phyloP scores from a whole-genome alignment of 2,113 vertebrate genomes.

The Pelusios castaneus region DNA sequence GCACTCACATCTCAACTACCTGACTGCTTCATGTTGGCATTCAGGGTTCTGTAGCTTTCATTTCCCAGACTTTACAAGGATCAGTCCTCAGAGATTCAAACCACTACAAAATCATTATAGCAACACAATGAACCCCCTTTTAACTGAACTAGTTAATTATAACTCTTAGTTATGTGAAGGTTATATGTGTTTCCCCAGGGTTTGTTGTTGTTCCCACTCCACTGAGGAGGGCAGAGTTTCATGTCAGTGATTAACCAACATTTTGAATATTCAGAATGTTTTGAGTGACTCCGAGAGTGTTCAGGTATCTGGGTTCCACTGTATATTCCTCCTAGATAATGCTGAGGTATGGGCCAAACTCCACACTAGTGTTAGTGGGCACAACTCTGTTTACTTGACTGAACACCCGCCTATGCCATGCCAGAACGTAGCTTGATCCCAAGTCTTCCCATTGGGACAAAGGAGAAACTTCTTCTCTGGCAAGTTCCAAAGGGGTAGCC shows the following conservation, averaged over 20 bases:
- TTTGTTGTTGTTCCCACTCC: background rate
- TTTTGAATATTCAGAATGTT: background rate
- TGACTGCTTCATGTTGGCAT: background rate
- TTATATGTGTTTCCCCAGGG: background rate
- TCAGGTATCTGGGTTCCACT: background rate
- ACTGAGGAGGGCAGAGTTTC: background rate
- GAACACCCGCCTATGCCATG: background rate
- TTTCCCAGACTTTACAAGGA: background rate
- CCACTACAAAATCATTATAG: background rate
- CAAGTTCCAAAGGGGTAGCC: too few species aligned
- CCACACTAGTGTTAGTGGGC: background rate
- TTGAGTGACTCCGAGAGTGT: background rate
- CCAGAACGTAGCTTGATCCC: background rate
- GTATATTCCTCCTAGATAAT: background rate
- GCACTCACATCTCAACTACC: background rate
- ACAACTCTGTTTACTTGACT: background rate
- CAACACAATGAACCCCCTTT: fast-evolving
- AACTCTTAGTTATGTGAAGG: background rate
- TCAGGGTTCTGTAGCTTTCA: background rate
- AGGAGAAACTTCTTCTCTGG: background rate
- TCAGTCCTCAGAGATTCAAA: background rate
- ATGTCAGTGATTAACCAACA: background rate
- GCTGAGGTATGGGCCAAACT: background rate
- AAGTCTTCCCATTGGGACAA: background rate
- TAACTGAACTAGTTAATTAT: background rate